Evolutionary conservation across 2,113 vertebrate genomes (phyloP), one percentile per base, ranked within the genome.

Genomic region (Sinocyclocheilus grahami): DNA sequence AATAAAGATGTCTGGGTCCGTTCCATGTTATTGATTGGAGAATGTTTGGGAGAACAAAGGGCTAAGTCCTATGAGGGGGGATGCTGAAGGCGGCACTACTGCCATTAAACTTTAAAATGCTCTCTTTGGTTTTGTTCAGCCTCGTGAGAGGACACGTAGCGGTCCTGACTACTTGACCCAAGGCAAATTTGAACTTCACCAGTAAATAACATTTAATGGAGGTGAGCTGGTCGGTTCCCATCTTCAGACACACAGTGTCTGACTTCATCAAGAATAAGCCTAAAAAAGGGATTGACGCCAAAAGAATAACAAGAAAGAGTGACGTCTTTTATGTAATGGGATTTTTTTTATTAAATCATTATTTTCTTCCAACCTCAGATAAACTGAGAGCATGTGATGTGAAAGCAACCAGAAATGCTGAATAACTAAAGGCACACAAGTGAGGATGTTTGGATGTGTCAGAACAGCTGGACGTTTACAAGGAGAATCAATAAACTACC

Each of bases 101-200:
- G 83, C 93, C 94, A 91, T 91, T 91, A 88, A 92, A 91, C 91
- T 94, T 94, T 90, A 74, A 89, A 89, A 90, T 90, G 76, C 83
- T 81, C 87, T 78, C 46, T 78, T 90, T 14, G 86, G 87, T 90
- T 90, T 91, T 86, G 88, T 90, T 92, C 82, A 90, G 90, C 84
- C 83, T 84, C 91, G 7, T 27, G 88, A 80, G 72, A 80, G 60
- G 76, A 86, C 89, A 86, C 69, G 87, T 5, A 16, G 82, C 76
- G 89, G 33, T 85, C 90, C 86, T 85, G 58, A 91, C 83, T 87
- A 87, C 24, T n/a, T 91, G 87, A 93, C 91, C 92, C 83, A 90
- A 90, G 91, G 92, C 12, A 1, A 67, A 90, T 91, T 87, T 87
- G 90, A 88, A 92, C 89, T 91, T 89, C 71, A 86, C 78, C 85